A percentile compares a stretch with the other conserved stretches of the same genome.
Conservation (phyloP, 2,113 vertebrate species). For the Phylloscopus trochiloides region DNA sequence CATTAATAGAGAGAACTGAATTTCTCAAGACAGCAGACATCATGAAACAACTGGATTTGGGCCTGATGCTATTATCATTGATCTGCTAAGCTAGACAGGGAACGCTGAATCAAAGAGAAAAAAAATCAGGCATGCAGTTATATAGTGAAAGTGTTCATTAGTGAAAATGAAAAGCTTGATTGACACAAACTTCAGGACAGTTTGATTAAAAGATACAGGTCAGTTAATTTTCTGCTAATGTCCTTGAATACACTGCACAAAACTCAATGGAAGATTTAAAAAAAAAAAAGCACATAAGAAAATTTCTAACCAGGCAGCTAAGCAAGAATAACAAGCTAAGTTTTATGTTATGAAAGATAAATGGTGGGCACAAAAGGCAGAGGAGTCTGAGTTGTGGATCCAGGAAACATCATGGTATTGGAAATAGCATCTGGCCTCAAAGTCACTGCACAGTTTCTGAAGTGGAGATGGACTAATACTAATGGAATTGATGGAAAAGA, state of each 20-base stretch:
- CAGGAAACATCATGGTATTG: not conserved
- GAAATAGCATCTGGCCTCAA: not conserved
- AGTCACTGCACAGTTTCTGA: not conserved
- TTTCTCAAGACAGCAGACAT: not conserved
- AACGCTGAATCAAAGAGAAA: not conserved
- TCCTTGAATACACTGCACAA: not conserved
- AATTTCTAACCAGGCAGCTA: not conserved
- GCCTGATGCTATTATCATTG: conserved; percentile 1
- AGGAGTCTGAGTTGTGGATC: not conserved
- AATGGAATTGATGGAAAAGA: not conserved
- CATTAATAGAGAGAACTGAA: not conserved
- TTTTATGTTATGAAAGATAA: not conserved
- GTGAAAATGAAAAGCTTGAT: not conserved
- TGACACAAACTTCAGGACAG: not conserved
- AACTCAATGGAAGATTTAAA: not conserved
- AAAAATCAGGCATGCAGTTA: not conserved
- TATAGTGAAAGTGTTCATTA: not conserved
- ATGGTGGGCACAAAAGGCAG: not conserved
- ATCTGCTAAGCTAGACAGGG: not conserved
- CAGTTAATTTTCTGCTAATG: conserved; percentile 1
- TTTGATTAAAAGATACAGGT: not conserved
- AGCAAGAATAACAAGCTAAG: not conserved
- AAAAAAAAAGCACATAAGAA: not conserved
- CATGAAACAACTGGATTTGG: not conserved
- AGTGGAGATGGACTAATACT: not conserved